These are phyloP conservation scores for Capreolus pygargus DNA, from an alignment of 2,113 vertebrate species.

Conservation along the genomic window DNA sequence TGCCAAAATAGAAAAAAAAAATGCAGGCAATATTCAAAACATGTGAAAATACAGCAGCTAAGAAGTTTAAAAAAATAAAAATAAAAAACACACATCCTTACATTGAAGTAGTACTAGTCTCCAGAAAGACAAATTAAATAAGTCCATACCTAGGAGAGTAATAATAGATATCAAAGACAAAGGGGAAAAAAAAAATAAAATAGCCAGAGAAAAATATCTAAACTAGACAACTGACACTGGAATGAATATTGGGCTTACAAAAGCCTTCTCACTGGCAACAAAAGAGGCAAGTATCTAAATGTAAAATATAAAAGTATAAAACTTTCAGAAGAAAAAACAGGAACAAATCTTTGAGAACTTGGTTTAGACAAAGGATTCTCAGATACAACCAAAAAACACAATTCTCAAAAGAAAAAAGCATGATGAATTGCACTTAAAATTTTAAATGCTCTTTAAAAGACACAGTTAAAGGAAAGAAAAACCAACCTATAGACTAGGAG, in stretches of 20 bases:
- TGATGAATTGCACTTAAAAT: neutral
- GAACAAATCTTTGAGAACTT: neutral
- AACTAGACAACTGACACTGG: neutral
- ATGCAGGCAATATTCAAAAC: neutral
- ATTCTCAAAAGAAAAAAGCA: neutral
- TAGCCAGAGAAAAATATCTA: neutral
- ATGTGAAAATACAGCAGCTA: neutral
- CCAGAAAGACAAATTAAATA: neutral
- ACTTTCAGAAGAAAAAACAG: neutral
- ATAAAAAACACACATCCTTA: neutral
- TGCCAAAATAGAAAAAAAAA: neutral
- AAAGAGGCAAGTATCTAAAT: neutral
- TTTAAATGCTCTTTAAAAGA: neutral
- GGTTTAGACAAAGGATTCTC: neutral
- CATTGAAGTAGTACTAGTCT: neutral
- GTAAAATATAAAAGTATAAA: neutral
- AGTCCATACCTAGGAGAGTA: neutral
- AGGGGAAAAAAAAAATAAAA: slow-evolving; percentile 13
- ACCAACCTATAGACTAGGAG: neutral
- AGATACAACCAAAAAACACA: neutral
- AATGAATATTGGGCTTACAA: neutral
- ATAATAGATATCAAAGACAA: neutral
- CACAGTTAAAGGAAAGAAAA: neutral
- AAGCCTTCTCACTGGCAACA: neutral
- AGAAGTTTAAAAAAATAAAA: neutral